Evolutionary conservation across 2,888 invertebrate species (phyloP).

Genomic region (Pristionchus entomophagus): DNA sequence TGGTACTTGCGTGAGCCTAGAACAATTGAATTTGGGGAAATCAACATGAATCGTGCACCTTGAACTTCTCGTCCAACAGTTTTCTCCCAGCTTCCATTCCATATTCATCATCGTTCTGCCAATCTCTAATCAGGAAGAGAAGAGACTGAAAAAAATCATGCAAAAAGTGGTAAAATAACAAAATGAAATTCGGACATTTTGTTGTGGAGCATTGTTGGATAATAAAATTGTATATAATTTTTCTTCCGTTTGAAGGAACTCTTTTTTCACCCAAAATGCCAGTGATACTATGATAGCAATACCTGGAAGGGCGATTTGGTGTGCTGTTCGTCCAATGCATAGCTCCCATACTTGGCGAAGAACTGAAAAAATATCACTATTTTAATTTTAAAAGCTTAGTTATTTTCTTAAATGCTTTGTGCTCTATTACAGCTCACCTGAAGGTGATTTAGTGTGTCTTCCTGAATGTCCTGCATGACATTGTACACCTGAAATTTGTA

Average conservation of each 20-base stretch:
- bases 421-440: not conserved
- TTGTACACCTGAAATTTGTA: not conserved
- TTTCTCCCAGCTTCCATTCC: not conserved
- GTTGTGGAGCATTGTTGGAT: no score
- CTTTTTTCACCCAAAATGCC: no score
- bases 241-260: no score
- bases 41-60: not conserved
- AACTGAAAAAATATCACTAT: not conserved
- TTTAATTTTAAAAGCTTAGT: not conserved
- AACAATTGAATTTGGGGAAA: not conserved
- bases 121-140: not conserved
- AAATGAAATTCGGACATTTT: no score
- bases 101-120: conserved; percentile 12
- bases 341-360: not conserved
- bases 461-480: not conserved
- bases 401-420: not conserved
- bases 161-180: no score
- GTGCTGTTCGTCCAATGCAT: not conserved
- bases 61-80: not conserved
- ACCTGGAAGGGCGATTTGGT: not conserved
- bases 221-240: no score
- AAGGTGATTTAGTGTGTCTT: not conserved
- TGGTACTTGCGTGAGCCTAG: not conserved
- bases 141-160: no score
- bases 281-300: not conserved